Base-by-base conservation (phyloP, 2,797 vertebrate genomes). In the Cirrhinus molitorella region DNA sequence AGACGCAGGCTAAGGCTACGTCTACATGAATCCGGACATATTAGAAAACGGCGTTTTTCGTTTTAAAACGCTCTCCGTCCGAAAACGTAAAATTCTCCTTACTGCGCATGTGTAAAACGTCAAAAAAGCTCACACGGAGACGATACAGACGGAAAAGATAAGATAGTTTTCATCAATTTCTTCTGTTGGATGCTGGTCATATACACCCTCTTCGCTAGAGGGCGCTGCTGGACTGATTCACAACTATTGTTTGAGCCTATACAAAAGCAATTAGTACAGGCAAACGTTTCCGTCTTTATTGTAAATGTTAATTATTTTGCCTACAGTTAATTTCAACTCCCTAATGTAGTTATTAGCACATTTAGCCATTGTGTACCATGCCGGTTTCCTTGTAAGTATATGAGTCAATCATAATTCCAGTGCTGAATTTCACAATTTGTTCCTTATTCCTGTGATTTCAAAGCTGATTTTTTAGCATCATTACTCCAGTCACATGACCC, bases 141-240 rank as follows among this genome's bases (percentile, higher is more conserved):
- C 37, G 37, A 40, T 9, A 8, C 37, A 40, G 8, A 40, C 37
- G 37, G 37, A 40, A 40, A 6, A 40, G 37, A 40, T 7, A 8
- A 8, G 37, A 9, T 1, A 40, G 7, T 40, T 40, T 40, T 40
- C 37, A 40, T 8, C 8, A 6, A 7, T 75, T n/a, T 23, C 1
- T 59, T 40, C 45, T 19, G n/a, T 61, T 45, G 9, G 59, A 25
- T 57, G 45, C n/a, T 40, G 25, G 17, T 73, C 21, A 23, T 43
- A 31, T 59, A 6, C 71, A 23, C 16, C 0, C 2, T 73, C 2
- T 66, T 47, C 92, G 88, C 85, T 86, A 89, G 94, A 90, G 89
- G 90, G 83, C 84, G 80, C 79, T 68, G 72, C 80, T 85, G 81
- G 16, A 70, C 47, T 80, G 11, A 65, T 57, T 68, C 23, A 70